These are phyloP conservation scores for Pomatorhinus ruficollis DNA, from an alignment of 2,113 vertebrate species.

Conservation along the genomic window DNA sequence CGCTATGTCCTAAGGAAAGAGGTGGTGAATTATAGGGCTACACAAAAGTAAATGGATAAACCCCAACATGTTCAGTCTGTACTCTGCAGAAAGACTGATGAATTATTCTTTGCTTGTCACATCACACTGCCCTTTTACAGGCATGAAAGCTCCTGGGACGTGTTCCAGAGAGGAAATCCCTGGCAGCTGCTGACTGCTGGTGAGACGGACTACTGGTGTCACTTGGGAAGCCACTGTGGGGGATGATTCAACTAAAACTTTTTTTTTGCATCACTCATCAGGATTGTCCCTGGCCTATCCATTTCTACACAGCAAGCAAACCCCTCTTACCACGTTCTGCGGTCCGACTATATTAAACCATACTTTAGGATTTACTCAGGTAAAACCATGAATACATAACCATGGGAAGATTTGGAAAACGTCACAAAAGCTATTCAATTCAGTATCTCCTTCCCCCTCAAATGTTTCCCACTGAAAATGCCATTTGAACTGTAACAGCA, in stretches of 20 bases:
- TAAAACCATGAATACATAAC: not conserved
- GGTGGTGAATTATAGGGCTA: not conserved
- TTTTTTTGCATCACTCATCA: not conserved
- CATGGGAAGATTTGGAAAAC: not conserved
- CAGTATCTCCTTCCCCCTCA: not conserved
- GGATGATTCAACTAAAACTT: not conserved
- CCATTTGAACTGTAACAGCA: not conserved
- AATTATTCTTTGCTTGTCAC: conserved; percentile 6
- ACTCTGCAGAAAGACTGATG: not conserved
- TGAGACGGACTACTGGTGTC: not conserved
- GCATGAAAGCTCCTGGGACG: not conserved
- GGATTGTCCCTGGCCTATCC: not conserved
- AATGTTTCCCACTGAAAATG: not conserved
- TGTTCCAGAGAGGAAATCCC: conserved; percentile 2
- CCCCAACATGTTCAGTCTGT: not conserved
- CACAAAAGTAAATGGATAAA: not conserved
- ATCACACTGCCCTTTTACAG: not conserved
- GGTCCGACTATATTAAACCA: not conserved
- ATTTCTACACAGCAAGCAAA: not conserved
- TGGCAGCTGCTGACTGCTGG: not conserved
- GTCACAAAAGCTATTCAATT: not conserved
- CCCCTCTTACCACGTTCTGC: not conserved
- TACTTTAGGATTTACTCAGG: not conserved
- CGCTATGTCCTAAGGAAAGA: not conserved
- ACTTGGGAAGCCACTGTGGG: not conserved